A percentile compares a stretch with the other conserved stretches of the same genome.
Evolutionary conservation across 2,888 invertebrate genomes (phyloP).

Genomic region (Aporophyla nigra): DNA sequence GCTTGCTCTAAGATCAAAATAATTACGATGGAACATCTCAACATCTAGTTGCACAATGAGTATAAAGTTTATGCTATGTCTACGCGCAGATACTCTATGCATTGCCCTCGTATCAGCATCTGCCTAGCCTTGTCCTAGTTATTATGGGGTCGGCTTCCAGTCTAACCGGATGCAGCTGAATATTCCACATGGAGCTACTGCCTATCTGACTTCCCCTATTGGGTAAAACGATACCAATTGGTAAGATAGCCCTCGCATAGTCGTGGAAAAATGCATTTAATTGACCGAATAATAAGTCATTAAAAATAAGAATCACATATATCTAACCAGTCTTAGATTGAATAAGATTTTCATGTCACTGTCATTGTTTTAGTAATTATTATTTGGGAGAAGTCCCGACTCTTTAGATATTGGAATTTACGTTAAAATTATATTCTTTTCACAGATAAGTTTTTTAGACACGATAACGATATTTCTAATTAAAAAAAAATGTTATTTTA

Average conservation of each 20-base stretch:
- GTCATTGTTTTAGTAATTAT: constrained; percentile 36
- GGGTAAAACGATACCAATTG: not conserved
- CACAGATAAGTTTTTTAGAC: constrained; percentile 42
- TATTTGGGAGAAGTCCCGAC: constrained; percentile 18
- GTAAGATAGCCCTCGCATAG: not conserved
- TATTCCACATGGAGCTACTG: not conserved
- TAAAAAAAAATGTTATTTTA: constrained; percentile 48
- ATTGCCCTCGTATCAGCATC: not conserved
- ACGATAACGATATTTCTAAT: constrained; percentile 39
- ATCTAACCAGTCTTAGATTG: constrained; percentile 56
- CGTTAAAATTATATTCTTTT: constrained; percentile 46
- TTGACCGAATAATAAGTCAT: constrained; percentile 50
- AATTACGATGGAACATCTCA: not conserved
- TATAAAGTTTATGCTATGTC: not conserved
- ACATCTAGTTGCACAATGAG: not conserved
- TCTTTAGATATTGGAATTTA: constrained; percentile 50
- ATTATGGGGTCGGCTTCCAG: not conserved
- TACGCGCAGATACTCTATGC: not conserved
- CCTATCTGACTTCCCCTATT: not conserved
- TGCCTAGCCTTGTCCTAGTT: not conserved
- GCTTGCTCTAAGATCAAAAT: not conserved
- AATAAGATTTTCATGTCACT: constrained; percentile 54
- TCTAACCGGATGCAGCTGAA: not conserved
- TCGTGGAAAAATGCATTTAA: constrained; percentile 35
- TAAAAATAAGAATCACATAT: constrained; percentile 55